Evolutionary conservation across 64 coral and sea anemone genomes (phyloP).

Genomic region (Porites lutea): DNA sequence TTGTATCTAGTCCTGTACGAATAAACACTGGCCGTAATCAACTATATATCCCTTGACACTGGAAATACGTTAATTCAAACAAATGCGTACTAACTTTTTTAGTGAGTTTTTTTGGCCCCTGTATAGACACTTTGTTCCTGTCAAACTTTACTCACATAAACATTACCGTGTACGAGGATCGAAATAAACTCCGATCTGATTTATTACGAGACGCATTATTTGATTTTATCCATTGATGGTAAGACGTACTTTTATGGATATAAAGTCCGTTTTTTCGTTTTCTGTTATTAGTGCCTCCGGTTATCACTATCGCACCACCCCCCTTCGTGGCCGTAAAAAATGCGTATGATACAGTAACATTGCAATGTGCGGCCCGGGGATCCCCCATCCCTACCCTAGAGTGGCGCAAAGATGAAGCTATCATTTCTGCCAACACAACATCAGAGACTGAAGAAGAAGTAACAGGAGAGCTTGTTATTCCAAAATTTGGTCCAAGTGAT

Average conservation of each 20-base stretch:
- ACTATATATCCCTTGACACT: too few relatives aligned
- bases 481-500: conserved; percentile 35
- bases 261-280: background rate
- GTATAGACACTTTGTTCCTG: too few relatives aligned
- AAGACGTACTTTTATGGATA: background rate
- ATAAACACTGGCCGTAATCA: too few relatives aligned
- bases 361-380: conserved; percentile 29
- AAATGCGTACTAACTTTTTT: too few relatives aligned
- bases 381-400: conserved; percentile 48
- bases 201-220: too few relatives aligned
- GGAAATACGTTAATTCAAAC: too few relatives aligned
- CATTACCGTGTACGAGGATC: too few relatives aligned
- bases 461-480: conserved; percentile 43
- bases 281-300: conserved; percentile 25
- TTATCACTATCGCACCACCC: conserved; percentile 27
- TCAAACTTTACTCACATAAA: too few relatives aligned
- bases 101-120: too few relatives aligned
- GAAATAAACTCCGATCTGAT: too few relatives aligned
- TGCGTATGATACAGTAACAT: background rate
- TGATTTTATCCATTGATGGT: background rate
- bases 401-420: conserved; percentile 52
- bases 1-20: too few relatives aligned
- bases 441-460: background rate
- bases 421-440: conserved; percentile 43
- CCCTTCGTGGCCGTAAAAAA: conserved; percentile 10